These are phyloP conservation scores for Mustela lutreola DNA, from an alignment of 2,113 vertebrate species.

Conservation along the genomic window DNA sequence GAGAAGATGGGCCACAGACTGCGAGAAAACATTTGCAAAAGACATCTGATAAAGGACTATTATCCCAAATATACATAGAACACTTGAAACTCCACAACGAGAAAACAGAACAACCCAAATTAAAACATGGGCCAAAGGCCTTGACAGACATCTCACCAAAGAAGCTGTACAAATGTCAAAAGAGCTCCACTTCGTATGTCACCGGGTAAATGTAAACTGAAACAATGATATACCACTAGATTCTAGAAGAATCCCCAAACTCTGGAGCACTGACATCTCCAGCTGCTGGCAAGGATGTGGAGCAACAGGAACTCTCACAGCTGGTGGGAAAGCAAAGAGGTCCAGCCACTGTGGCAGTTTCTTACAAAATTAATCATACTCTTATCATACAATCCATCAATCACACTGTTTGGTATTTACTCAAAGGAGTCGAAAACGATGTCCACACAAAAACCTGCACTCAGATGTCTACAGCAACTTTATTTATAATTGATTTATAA, in stretches of 20 bases:
- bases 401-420: neutral
- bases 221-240: neutral
- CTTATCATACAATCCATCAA: neutral
- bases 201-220: neutral
- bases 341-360: neutral
- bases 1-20: neutral
- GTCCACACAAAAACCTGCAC: neutral
- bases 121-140: neutral
- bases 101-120: neutral
- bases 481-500: neutral
- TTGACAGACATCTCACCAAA: neutral
- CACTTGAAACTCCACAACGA: neutral
- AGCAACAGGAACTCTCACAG: neutral
- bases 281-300: neutral
- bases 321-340: neutral
- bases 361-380: neutral
- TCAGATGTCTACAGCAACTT: neutral
- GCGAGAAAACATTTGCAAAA: neutral
- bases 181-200: neutral
- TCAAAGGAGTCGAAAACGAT: neutral
- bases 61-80: neutral
- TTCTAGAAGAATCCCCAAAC: neutral
- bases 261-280: neutral
- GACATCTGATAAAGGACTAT: neutral
- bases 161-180: neutral